Base-by-base conservation (phyloP, 2,797 vertebrate genomes). In the Fistularia commersonii region DNA sequence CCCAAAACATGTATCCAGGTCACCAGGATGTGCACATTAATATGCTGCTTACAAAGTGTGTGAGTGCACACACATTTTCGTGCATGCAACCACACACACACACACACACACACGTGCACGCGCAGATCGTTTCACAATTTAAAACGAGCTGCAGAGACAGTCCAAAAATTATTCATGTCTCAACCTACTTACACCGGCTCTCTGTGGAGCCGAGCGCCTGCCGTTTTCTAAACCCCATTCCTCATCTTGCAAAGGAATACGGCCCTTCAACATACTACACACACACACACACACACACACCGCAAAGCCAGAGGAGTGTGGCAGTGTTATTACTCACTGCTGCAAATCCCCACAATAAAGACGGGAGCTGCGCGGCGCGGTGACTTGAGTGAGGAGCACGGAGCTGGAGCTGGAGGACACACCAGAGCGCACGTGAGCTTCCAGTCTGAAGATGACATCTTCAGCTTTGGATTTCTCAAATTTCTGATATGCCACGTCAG, bases 141-240 rank as follows among this genome's bases (percentile, higher is more conserved):
- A 62, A 69, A 54, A 68, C 74, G 49, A 54, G 69, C 66, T 69
- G 45, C 70, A 74, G 51, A 64, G 57, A 67, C 65, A 61, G 67
- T 76, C 61, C 68, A n/a, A 79, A 64, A 76, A 79, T 84, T 80
- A 84, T 85, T 85, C 81, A 85, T 80, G 82, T 77, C 67, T 81
- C 75, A 87, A 83, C 88, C 88, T 84, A 89, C 77, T 86, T 88
- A 50, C 65, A 72, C 72, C 75, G 53, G 62, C 65, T 82, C 85
- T 84, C 85, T 60, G 72, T 46, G 81, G 80, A 77, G 54, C 65
- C 0, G 57, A 66, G 74, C 57, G 62, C 66, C 71, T 64, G 72
- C n/a, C 41, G 31, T 75, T 75, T 77, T 76, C 79, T 70, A 66
- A 74, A 77, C 60, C 49, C 64, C 7, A 69, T 14, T 66, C 51